A percentile compares a stretch with the other conserved stretches of the same genome.
Conservation (phyloP, 2,113 vertebrate species). For the Copsychus sechellarum region DNA sequence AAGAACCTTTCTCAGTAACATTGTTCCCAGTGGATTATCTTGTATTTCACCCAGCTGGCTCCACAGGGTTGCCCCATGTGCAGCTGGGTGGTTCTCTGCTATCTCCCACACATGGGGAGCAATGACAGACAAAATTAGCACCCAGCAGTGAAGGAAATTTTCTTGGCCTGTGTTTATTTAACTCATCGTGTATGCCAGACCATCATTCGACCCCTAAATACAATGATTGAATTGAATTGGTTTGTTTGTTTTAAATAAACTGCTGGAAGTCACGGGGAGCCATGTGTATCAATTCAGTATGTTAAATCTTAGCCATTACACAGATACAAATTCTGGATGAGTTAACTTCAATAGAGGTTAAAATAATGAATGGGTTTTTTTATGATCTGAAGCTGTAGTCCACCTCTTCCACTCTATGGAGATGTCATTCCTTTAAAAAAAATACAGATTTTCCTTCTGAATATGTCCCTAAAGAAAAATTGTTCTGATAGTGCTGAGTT, state of each 20-base stretch:
- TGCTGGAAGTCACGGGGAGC: not conserved
- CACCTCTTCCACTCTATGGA: not conserved
- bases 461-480: slow-evolving; percentile 38
- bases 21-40: not conserved
- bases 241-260: not conserved
- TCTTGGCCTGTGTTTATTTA: not conserved
- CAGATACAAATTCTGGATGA: not conserved
- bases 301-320: not conserved
- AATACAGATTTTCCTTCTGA: not conserved
- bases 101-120: not conserved
- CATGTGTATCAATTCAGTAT: not conserved
- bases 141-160: not conserved
- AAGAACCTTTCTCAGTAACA: not conserved
- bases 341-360: not conserved
- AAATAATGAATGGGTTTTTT: slow-evolving; percentile 12
- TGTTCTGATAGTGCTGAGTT: slow-evolving; percentile 27
- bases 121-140: not conserved
- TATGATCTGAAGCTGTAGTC: not conserved
- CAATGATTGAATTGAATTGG: not conserved
- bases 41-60: not conserved
- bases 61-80: not conserved
- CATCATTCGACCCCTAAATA: not conserved
- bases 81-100: not conserved
- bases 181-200: fast-evolving
- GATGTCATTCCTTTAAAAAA: not conserved